Percentiles rank a stretch among this genome's conserved stretches.
Conservation (phyloP, 1,140 invertebrate genomes). For the Chlorops oryzae region DNA sequence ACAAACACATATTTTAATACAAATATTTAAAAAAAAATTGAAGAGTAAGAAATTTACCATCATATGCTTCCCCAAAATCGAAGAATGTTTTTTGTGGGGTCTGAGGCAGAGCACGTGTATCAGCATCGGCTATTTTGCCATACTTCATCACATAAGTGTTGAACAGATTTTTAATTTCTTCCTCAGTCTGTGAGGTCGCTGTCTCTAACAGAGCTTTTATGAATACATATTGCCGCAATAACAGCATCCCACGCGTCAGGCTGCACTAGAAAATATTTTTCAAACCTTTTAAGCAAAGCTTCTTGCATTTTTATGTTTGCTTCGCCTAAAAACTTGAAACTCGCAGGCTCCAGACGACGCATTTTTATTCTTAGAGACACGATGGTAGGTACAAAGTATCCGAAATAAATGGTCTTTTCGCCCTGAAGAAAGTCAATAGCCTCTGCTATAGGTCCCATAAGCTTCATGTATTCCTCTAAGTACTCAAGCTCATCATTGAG, state of each 20-base stretch:
- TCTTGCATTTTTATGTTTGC: too few relatives aligned
- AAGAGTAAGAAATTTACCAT: not conserved
- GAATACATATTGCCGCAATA: too few relatives aligned
- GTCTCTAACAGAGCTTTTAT: constrained; percentile 2
- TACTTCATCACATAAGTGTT: not conserved
- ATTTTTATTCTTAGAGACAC: not conserved
- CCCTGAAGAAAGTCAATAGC: not conserved
- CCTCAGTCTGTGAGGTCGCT: not conserved
- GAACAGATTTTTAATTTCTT: constrained; percentile 1
- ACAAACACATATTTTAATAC: too few relatives aligned
- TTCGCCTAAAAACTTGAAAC: too few relatives aligned
- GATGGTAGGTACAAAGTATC: not conserved
- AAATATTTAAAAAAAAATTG: too few relatives aligned
- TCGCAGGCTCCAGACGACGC: too few relatives aligned
- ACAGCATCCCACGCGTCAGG: too few relatives aligned
- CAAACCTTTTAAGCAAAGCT: constrained; percentile 1
- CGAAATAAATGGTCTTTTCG: constrained; percentile 4
- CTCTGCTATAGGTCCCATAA: constrained; percentile 1
- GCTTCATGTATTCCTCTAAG: constrained; percentile 2
- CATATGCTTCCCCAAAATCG: not conserved
- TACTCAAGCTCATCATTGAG: not conserved
- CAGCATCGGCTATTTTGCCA: constrained; percentile 4
- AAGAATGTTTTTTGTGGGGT: not conserved
- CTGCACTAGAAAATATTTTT: constrained; percentile 4
- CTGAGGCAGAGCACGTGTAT: not conserved